These are phyloP conservation scores for Pasiphila rectangulata DNA, from an alignment of 2,888 invertebrate species.

Conservation along the genomic window DNA sequence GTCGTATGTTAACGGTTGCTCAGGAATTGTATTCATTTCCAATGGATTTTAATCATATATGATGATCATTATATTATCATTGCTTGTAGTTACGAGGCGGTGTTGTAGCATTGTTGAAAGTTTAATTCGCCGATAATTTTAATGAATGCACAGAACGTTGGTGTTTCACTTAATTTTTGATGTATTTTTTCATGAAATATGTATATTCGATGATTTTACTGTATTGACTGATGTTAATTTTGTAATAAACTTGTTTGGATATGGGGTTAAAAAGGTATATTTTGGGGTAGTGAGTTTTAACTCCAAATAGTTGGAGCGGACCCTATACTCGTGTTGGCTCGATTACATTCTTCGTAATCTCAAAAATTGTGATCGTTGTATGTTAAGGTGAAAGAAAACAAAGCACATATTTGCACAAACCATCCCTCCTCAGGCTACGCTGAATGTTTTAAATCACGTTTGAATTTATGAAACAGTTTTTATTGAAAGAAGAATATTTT, in stretches of 20 bases:
- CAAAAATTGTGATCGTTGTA: conserved; percentile 73
- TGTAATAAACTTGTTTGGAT: conserved; percentile 56
- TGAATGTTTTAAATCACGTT: conserved; percentile 79
- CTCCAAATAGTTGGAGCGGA: conserved; percentile 24
- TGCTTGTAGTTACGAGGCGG: conserved; percentile 57
- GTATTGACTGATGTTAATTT: conserved; percentile 72
- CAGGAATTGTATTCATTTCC: conserved; percentile 76
- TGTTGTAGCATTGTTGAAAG: conserved; percentile 68
- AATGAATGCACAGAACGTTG: conserved; percentile 79
- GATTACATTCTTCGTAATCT: conserved; percentile 39
- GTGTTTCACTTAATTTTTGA: conserved; percentile 79
- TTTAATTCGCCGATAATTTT: conserved; percentile 63
- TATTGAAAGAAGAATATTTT: conserved; percentile 76
- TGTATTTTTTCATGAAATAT: conserved; percentile 73
- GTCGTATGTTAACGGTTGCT: conserved; percentile 59
- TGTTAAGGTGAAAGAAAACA: conserved; percentile 63
- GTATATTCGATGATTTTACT: conserved; percentile 72
- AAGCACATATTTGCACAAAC: conserved; percentile 79
- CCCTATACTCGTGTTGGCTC: conserved; percentile 23
- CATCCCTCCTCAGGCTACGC: conserved; percentile 77
- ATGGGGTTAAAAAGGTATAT: conserved; percentile 32
- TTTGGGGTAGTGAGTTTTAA: conserved; percentile 23
- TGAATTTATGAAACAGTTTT: conserved; percentile 80
- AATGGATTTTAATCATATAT: conserved; percentile 47
- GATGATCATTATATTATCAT: conserved; percentile 63